Base-by-base conservation (phyloP, 1,140 invertebrate genomes). In the Sycophaga agraensis region DNA sequence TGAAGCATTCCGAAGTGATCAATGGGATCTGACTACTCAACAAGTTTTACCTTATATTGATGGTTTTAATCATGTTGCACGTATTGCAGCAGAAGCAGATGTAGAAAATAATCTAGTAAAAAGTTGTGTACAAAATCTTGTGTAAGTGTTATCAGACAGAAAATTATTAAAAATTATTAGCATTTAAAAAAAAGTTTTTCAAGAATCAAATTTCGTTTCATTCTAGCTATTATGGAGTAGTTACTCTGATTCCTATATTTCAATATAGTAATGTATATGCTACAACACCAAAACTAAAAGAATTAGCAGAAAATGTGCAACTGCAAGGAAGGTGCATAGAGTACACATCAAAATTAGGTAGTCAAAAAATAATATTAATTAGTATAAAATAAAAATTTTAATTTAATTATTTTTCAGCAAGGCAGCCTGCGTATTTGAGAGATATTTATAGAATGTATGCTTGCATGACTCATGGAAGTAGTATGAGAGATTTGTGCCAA, bases 241-340 rank as follows among this genome's bases (percentile, higher is more conserved):
- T 91, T 12, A 85, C 89, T 16, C 75, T 98, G 22, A 88, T 96
- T 51, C 92, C 94, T 8, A 89, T 98, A 67, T 90, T 98, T 68
- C 94, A 94, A 75, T 98, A 97, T 78, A 90, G 91, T 64, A 97
- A 97, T 78, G 89, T 96, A 64, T 98, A 97, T 77, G 88, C 91
- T 49, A 87, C 89, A 11, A 97, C 93, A 4, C 87, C 92, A n/a
- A 88, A 89, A 70, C 83, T 97, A 1, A 87, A 88, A 66, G 82
- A 87, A 43, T 77, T 94, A 5, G 87, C 87, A 21, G 85, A 87
- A 57, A 88, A 93, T 73, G 69, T 72, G 19, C 79, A 85, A 2
- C 78, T 97, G 45, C 91, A 92, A 73, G 84, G 86, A 49, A 87
- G 90, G 35, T 95, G 92, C 70, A 81, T 92, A 4, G 77, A 84